These are phyloP conservation scores for Keiferia lycopersicella DNA, from an alignment of 2,888 invertebrate species.

Conservation along the genomic window DNA sequence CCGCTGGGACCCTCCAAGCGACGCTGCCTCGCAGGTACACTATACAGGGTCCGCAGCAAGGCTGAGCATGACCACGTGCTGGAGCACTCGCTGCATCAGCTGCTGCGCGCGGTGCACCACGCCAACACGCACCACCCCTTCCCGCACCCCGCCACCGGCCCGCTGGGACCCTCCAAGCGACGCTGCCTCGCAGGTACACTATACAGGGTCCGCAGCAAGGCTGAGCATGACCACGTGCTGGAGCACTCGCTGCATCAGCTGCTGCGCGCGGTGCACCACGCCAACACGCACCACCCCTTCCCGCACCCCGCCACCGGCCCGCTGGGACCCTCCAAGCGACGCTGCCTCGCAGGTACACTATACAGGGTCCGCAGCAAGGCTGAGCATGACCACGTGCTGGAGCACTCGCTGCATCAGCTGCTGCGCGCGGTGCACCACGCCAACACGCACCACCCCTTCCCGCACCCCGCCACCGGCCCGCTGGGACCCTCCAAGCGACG, in stretches of 20 bases:
- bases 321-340: slow-evolving; percentile 94
- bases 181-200: slow-evolving; percentile 92
- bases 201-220: slow-evolving; percentile 67
- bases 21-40: slow-evolving; percentile 91
- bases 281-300: slow-evolving; percentile 95
- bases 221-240: slow-evolving; percentile 97
- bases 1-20: slow-evolving; percentile 96
- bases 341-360: slow-evolving; percentile 92
- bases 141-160: slow-evolving; percentile 97
- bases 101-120: slow-evolving; percentile 95
- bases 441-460: slow-evolving; percentile 96
- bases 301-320: slow-evolving; percentile 97
- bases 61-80: slow-evolving; percentile 97
- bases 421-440: slow-evolving; percentile 95
- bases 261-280: slow-evolving; percentile 94
- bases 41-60: slow-evolving; percentile 64
- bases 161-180: slow-evolving; percentile 95
- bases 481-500: slow-evolving; percentile 95
- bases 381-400: slow-evolving; percentile 97
- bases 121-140: slow-evolving; percentile 96
- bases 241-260: slow-evolving; percentile 98
- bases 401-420: slow-evolving; percentile 97
- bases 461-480: slow-evolving; percentile 96
- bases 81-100: slow-evolving; percentile 97
- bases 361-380: slow-evolving; percentile 71